Base-by-base conservation (phyloP, 2,888 invertebrate genomes). In the Ennomos fuscantarius region DNA sequence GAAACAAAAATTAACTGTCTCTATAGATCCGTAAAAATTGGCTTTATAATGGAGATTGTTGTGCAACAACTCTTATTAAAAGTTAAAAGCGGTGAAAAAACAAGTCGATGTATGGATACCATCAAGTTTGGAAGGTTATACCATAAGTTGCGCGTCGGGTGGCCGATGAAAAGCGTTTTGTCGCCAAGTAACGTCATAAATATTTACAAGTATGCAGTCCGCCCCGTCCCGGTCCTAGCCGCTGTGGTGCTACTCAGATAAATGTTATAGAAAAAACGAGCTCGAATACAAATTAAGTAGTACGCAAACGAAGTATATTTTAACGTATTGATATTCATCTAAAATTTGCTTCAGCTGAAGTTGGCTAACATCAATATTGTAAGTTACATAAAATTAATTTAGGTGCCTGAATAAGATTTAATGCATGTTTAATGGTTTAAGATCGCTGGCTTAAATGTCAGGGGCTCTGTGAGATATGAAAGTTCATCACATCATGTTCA, bases 401-500 rank as follows among this genome's bases (percentile, higher is more conserved):
- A 60, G 48, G 52, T 10, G 51, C 49, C 46, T 65, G 62, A 69
- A 66, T 76, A 69, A 74, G 74, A 76, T 68, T 77, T 79, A 79
- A 79, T 82, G 79, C 76, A 74, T 72, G 79, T 81, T 82, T 81
- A 84, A 83, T 84, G 77, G 79, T 74, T 79, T 76, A 77, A 75
- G 77, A 76, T 73, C 72, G 76, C 76, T 74, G 71, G 79, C 78
- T 82, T 77, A 89, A 87, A 89, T 89, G 88, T 88, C 89, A 89
- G 82, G 85, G 48, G 80, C 79, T 76, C 76, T 70, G 66, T 68
- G 76, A 79, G 81, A 83, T 82, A 86, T 73, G 82, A 88, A 89
- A 87, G 89, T 89, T 89, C 88, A 89, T 89, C 87, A 88, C 81
- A 82, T 81, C 75, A 76, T 81, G 82, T 84, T 88, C 85, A 89